Conservation (phyloP, 2,113 vertebrate species). For the Vulpes vulpes region DNA sequence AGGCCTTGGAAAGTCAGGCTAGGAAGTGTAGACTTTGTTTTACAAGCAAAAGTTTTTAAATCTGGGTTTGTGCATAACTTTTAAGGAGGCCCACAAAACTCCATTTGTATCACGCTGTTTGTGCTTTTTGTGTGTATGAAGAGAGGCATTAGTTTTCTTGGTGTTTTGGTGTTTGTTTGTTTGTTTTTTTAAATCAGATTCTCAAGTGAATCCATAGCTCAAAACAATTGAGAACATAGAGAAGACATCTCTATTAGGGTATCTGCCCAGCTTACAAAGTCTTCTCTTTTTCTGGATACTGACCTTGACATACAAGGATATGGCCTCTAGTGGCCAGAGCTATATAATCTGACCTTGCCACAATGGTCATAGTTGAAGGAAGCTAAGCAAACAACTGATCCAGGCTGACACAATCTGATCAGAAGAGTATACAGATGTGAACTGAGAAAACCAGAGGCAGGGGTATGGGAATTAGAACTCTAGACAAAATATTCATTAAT, state of each 20-base stretch:
- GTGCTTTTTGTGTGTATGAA: not conserved
- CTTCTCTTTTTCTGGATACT: not conserved
- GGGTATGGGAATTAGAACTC: not conserved
- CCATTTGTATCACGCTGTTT: not conserved
- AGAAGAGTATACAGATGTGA: not conserved
- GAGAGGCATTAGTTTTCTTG: not conserved
- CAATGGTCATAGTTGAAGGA: not conserved
- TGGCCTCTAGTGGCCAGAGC: not conserved
- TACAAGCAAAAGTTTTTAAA: not conserved
- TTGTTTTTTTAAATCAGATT: not conserved
- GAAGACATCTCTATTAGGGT: not conserved
- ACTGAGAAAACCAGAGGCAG: not conserved
- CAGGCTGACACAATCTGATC: not conserved
- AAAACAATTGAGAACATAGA: not conserved
- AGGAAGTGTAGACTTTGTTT: not conserved
- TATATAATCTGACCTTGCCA: not conserved
- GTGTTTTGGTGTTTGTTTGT: not conserved
- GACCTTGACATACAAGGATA: not conserved
- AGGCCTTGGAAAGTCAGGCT: not conserved
- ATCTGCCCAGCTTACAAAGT: not conserved
- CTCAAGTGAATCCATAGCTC: not conserved
- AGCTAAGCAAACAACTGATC: not conserved
- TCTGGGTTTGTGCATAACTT: constrained; percentile 8
- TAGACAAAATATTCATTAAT: constrained; percentile 2
- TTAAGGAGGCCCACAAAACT: not conserved